Evolutionary conservation across 2,797 vertebrate genomes (phyloP), one percentile per base, ranked within the genome.

Genomic region (Sparus aurata): DNA sequence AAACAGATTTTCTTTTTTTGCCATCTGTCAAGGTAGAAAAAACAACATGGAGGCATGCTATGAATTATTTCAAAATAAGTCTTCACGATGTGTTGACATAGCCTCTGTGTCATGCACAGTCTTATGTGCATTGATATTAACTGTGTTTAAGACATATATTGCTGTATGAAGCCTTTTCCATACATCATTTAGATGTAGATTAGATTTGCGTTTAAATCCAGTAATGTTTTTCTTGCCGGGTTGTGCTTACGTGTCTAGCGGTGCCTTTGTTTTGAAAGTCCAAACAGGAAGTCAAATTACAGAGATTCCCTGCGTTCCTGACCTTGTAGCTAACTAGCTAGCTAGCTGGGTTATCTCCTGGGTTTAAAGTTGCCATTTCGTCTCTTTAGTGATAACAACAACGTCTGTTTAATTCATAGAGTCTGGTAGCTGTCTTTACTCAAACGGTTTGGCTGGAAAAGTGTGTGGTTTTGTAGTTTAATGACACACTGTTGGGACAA

Each of bases 191-290:
- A 11, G 10, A 2, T 38, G 10, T 38, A 38, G 38, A 38, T 38
- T 38, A 2, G 38, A 3, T 41, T 49, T 12, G 3, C 2, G 5
- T 53, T 46, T 43, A 30, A 54, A 22, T 9, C 2, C 3, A 11
- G 7, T 5, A 5, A 3, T 34, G 2, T 15, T 30, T 23, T 52
- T 62, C 1, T 23, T 34, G 16, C 1, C 17, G 17, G 22, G 50
- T n/a, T 45, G 16, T 55, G 66, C 50, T n/a, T 75, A 74, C 57
- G 63, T 73, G 81, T 76, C 54, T 54, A 22, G 20, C 2, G 0
- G 63, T 66, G 79, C 84, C 80, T 91, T 94, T 91, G 59, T 90
- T 92, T 87, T 93, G 91, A 92, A 93, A 85, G 70, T 12, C 27
- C 53, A 88, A 85, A 82, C 85, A 45, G 92, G 93, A 94, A 90